Percentiles rank a stretch among this genome's conserved stretches.
Evolutionary conservation across 1,140 invertebrate species (phyloP).

Genomic region (Grapholita molesta): DNA sequence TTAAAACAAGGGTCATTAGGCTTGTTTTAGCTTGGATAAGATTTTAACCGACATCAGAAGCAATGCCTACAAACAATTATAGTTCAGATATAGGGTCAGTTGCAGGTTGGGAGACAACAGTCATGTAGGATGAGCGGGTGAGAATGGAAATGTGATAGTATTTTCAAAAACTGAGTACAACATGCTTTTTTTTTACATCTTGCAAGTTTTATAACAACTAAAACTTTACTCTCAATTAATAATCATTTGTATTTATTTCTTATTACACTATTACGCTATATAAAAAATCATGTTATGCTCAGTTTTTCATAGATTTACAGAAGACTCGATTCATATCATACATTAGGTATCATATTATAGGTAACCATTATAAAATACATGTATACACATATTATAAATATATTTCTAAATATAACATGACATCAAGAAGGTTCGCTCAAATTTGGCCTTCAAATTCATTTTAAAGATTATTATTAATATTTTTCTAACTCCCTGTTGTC

Average conservation of each 20-base stretch:
- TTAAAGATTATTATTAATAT: too few relatives aligned
- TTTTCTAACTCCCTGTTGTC: background rate
- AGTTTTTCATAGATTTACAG: background rate
- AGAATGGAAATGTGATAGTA: background rate
- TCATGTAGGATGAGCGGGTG: background rate
- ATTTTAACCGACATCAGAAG: slow-evolving; percentile 5
- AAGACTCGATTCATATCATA: background rate
- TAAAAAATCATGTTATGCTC: background rate
- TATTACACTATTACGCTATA: background rate
- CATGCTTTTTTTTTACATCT: background rate
- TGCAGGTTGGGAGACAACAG: slow-evolving; percentile 5
- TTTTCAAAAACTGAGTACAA: background rate
- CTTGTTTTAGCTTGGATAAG: background rate
- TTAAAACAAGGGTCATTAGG: background rate
- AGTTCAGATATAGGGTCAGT: background rate
- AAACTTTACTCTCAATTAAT: too few relatives aligned
- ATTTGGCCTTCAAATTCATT: background rate
- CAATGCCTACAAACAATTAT: background rate
- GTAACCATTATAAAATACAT: background rate
- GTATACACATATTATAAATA: background rate
- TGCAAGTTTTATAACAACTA: background rate
- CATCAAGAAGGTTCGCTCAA: slow-evolving; percentile 2
- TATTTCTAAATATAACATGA: slow-evolving; percentile 1
- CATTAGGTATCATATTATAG: too few relatives aligned
- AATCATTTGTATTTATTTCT: too few relatives aligned